These are phyloP conservation scores for Mnemiopsis leidyi DNA, from an alignment of 37 sponge, comb jelly and placozoan genomes.

Conservation along the genomic window DNA sequence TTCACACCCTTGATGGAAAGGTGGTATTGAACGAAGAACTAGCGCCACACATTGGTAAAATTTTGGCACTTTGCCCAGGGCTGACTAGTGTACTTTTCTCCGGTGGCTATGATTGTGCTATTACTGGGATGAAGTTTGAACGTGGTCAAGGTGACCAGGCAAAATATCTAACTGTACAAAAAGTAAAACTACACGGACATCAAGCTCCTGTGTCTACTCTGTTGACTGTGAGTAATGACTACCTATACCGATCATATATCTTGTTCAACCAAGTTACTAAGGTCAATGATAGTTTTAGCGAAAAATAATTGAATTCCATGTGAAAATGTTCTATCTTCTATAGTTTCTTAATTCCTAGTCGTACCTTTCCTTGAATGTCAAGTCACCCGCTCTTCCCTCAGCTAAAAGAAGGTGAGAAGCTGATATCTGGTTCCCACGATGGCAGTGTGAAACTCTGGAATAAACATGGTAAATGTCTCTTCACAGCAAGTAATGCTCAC, in stretches of 20 bases:
- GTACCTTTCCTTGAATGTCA: not conserved
- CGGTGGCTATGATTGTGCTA: slow-evolving; percentile 47
- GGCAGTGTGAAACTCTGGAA: slow-evolving; percentile 60
- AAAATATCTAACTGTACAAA: not conserved
- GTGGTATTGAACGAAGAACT: not conserved
- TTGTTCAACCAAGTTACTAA: too few relatives aligned
- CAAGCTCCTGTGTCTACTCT: slow-evolving; percentile 52
- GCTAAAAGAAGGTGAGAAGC: not conserved
- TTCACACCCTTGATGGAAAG: not conserved
- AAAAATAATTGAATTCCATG: too few relatives aligned
- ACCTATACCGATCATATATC: too few relatives aligned
- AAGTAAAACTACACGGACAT: slow-evolving; percentile 22
- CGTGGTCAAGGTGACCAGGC: not conserved
- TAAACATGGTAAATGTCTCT: not conserved
- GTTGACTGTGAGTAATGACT: too few relatives aligned
- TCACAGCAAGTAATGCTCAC: slow-evolving; percentile 13
- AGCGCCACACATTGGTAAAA: slow-evolving; percentile 33
- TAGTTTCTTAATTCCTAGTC: not conserved
- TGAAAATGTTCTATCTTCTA: too few relatives aligned
- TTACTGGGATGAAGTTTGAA: not conserved
- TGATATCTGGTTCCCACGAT: slow-evolving; percentile 60
- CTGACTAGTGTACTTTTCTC: not conserved
- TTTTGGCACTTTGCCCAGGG: not conserved
- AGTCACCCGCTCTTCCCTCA: slow-evolving; percentile 17
- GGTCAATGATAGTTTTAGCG: too few relatives aligned